A percentile compares a stretch with the other conserved stretches of the same genome.
phyloP scores from a whole-genome alignment of 2,113 vertebrate species.

The Aldabrachelys gigantea region DNA sequence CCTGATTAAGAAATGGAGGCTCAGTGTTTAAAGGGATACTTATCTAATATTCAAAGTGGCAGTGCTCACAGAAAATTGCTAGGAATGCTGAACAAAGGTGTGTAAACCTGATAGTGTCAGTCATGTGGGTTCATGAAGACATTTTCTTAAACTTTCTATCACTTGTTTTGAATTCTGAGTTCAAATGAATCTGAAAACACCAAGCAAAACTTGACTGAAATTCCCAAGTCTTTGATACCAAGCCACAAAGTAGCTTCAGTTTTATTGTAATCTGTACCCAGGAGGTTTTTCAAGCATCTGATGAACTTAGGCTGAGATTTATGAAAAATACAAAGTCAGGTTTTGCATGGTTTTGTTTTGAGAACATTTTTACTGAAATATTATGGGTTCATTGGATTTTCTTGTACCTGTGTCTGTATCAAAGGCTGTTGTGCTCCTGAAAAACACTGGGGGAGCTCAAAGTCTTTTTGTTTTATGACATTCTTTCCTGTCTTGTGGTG shows the following conservation, averaged over 20 bases:
- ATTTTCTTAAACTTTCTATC: neutral
- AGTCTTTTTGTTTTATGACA: constrained; percentile 7
- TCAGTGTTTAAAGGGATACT: neutral
- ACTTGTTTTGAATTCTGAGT: neutral
- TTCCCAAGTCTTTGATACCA: neutral
- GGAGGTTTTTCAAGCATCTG: neutral
- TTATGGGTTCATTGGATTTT: neutral
- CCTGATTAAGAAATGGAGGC: neutral
- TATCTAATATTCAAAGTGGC: neutral
- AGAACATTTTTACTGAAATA: neutral
- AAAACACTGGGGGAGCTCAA: constrained; percentile 16
- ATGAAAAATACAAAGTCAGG: neutral
- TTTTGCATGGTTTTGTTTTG: neutral
- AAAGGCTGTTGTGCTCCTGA: neutral
- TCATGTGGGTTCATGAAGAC: neutral
- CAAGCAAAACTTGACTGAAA: neutral
- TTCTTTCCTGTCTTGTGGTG: neutral
- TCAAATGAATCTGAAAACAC: constrained; percentile 6
- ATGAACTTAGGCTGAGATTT: neutral
- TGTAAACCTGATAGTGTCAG: neutral
- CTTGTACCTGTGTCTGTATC: accelerated
- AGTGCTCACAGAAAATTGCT: neutral
- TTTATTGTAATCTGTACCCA: neutral
- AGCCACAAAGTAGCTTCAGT: neutral
- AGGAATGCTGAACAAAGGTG: neutral